Evolutionary conservation across 2,113 vertebrate genomes (phyloP).

Genomic region (Misgurnus anguillicaudatus): DNA sequence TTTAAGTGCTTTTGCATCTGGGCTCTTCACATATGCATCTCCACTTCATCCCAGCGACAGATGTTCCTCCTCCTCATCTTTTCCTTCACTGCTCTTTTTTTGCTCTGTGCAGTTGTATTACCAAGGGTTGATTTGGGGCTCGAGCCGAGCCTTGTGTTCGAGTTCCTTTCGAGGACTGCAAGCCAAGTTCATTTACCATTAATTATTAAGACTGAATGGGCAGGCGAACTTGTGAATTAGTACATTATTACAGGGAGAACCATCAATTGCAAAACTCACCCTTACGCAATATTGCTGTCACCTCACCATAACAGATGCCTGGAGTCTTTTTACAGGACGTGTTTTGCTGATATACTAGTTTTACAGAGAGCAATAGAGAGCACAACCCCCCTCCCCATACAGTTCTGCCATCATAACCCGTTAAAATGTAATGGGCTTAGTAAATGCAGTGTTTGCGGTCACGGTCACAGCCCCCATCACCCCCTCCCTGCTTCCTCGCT

Average conservation of each 20-base stretch:
- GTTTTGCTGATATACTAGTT: conserved; percentile 31
- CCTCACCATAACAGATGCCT: background rate
- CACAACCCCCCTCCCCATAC: background rate
- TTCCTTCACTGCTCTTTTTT: too few species aligned
- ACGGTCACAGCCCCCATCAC: conserved; percentile 28
- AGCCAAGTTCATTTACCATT: too few species aligned
- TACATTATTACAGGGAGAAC: conserved; percentile 1
- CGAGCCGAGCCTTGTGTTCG: too few species aligned
- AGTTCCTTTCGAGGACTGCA: too few species aligned
- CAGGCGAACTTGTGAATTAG: background rate
- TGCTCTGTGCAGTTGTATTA: too few species aligned
- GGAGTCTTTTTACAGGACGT: background rate
- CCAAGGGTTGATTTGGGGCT: too few species aligned
- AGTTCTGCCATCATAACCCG: conserved; percentile 41
- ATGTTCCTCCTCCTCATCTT: too few species aligned
- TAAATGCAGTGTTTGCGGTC: conserved; percentile 54
- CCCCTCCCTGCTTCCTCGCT: background rate
- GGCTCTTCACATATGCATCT: too few species aligned
- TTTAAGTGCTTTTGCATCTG: too few species aligned
- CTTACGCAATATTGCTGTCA: background rate
- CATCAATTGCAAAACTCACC: background rate
- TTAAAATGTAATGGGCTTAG: conserved; percentile 63
- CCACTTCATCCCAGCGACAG: too few species aligned
- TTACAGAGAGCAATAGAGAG: conserved; percentile 34
- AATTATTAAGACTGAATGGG: too few species aligned